Conservation (phyloP, 2,113 vertebrate genomes). For the Mungos mungo region DNA sequence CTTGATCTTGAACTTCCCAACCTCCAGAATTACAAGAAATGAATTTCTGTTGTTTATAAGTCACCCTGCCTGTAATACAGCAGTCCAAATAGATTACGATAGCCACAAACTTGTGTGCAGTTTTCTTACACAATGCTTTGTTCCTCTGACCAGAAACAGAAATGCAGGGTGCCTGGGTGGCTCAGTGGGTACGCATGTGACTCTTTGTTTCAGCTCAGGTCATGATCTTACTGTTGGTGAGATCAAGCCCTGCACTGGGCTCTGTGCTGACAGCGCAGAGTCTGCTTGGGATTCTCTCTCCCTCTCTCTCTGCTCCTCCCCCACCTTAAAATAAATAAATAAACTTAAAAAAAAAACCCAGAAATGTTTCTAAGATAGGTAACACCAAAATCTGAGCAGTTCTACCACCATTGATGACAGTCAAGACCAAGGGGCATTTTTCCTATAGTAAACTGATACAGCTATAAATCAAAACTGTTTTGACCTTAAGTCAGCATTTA, state of each 20-base stretch:
- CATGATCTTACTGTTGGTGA: too few relatives aligned
- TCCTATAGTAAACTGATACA: background rate
- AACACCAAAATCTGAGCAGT: background rate
- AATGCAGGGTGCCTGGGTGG: background rate
- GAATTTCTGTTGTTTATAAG: background rate
- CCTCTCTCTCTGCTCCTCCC: too few relatives aligned
- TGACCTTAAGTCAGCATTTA: constrained; percentile 1
- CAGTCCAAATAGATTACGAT: background rate
- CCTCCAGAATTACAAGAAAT: background rate
- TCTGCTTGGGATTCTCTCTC: too few relatives aligned
- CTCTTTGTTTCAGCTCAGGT: too few relatives aligned
- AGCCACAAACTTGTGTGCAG: background rate
- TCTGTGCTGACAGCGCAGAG: too few relatives aligned
- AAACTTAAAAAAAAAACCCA: background rate
- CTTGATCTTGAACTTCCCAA: background rate
- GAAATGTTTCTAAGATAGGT: constrained; percentile 17
- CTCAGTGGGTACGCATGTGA: too few relatives aligned
- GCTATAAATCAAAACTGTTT: constrained; percentile 7
- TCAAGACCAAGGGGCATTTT: background rate
- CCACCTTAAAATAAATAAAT: too few relatives aligned
- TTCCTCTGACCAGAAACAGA: background rate
- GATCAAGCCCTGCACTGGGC: too few relatives aligned
- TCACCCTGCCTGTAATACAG: background rate
- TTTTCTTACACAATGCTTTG: background rate
- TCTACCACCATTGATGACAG: background rate